These are phyloP conservation scores for Netelia virgata DNA, from an alignment of 2,888 invertebrate genomes.

Conservation along the genomic window DNA sequence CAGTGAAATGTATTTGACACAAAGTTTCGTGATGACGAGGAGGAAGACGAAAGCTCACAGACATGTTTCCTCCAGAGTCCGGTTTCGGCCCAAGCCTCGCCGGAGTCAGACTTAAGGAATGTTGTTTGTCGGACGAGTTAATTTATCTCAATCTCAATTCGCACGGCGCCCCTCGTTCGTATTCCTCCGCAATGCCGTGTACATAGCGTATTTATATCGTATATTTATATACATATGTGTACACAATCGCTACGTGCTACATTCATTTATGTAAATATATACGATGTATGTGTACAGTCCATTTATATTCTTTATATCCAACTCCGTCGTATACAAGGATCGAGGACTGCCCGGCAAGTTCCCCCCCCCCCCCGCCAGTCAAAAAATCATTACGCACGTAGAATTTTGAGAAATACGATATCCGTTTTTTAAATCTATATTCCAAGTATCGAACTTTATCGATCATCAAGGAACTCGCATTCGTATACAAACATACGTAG, in stretches of 20 bases:
- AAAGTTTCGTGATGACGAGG: background rate
- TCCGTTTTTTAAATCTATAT: too few relatives aligned
- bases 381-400: too few relatives aligned
- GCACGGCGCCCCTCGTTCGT: slow-evolving; percentile 60
- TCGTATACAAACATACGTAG: too few relatives aligned
- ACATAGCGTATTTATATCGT: slow-evolving; percentile 48
- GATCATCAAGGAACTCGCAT: too few relatives aligned
- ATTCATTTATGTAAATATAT: slow-evolving; percentile 8
- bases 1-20: background rate
- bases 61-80: slow-evolving; percentile 10
- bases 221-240: slow-evolving; percentile 39
- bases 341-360: background rate
- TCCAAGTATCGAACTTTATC: too few relatives aligned
- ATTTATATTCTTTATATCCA: background rate
- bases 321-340: background rate
- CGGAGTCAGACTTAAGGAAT: slow-evolving; percentile 53
- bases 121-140: slow-evolving; percentile 67
- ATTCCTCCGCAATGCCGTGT: slow-evolving; percentile 52
- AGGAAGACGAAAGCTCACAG: background rate
- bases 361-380: too few relatives aligned
- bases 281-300: background rate
- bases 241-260: slow-evolving; percentile 3
- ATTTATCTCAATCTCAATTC: slow-evolving; percentile 69
- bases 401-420: too few relatives aligned
- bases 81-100: slow-evolving; percentile 17